Conservation (phyloP, 2,888 invertebrate genomes). For the Chloroclysta siterata region DNA sequence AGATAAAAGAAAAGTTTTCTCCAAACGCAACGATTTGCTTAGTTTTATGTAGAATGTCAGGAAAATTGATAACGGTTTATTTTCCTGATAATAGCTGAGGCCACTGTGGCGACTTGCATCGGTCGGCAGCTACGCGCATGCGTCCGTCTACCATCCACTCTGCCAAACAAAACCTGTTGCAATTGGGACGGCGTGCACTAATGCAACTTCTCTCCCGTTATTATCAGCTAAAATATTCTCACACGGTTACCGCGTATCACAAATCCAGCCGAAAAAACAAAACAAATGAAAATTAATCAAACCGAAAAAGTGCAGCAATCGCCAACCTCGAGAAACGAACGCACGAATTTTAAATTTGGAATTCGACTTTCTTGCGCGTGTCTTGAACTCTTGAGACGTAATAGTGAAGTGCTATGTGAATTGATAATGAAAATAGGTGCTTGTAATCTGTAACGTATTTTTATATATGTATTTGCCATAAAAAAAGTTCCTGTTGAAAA, state of each 20-base stretch:
- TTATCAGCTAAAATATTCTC: slow-evolving; percentile 62
- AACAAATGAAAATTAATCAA: slow-evolving; percentile 39
- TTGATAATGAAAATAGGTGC: slow-evolving; percentile 66
- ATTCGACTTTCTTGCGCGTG: slow-evolving; percentile 61
- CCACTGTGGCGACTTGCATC: slow-evolving; percentile 73
- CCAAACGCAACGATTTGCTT: background rate
- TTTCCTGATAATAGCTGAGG: slow-evolving; percentile 42
- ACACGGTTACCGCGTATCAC: slow-evolving; percentile 39
- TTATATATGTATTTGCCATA: slow-evolving; percentile 36
- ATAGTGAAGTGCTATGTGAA: slow-evolving; percentile 69
- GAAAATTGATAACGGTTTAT: slow-evolving; percentile 28
- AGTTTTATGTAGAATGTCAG: background rate
- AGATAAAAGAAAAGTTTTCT: background rate
- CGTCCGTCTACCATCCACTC: slow-evolving; percentile 55
- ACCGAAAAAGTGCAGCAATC: slow-evolving; percentile 34
- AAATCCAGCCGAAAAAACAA: slow-evolving; percentile 34
- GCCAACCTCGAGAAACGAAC: slow-evolving; percentile 34
- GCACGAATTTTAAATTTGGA: slow-evolving; percentile 41
- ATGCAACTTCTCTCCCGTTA: slow-evolving; percentile 74
- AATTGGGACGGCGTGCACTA: slow-evolving; percentile 78
- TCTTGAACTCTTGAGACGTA: slow-evolving; percentile 59
- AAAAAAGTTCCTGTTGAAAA: slow-evolving; percentile 55
- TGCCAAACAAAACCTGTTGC: slow-evolving; percentile 84
- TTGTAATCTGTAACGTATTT: slow-evolving; percentile 54
- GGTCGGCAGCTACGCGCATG: slow-evolving; percentile 65